Evolutionary conservation across 2,797 vertebrate genomes (phyloP), one percentile per base, ranked within the genome.

Genomic region (Oreochromis grahami): DNA sequence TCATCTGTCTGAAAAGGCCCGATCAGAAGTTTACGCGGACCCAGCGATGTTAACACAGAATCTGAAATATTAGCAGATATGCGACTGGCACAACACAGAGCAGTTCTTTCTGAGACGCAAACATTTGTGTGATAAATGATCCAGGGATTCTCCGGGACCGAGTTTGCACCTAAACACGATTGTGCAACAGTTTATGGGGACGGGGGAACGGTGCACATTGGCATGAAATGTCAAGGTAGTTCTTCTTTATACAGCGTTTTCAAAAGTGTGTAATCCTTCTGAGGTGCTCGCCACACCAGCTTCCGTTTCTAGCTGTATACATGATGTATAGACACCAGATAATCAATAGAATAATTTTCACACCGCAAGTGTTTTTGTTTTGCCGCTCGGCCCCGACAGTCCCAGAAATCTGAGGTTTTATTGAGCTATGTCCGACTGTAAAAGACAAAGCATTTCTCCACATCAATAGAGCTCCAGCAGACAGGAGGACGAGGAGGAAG

Each of bases 381-480:
- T 72, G 26, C 58, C 48, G 76, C 78, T 82, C 76, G 5, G 78
- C 82, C 83, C 38, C 7, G 13, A 53, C 24, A 78, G 24, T 80
- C 65, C 11, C 29, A 81, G 48, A 80, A 81, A 60, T 84, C 81
- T 51, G 53, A 79, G 41, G 77, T 60, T 80, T 65, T 86, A 81
- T 74, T 52, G 78, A 91, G 82, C 76, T 77, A 80, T 78, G 79
- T 87, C 78, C 51, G 2, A 82, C 76, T 68, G 52, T 78, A 85
- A 83, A 74, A 87, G 81, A 80, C 12, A 13, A 76, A 82, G 72
- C 48, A 9, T 84, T 90, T 89, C 84, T 87, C 50, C 72, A 87
- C 89, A 89, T 93, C 90, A 84, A 92, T 91, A 89, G 82, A 56
- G 87, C 83, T 86, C 68, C 76, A 86, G 86, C 80, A 91, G 84